Conservation (phyloP, 2,888 invertebrate species). For the Callyntrura guangdongensis region DNA sequence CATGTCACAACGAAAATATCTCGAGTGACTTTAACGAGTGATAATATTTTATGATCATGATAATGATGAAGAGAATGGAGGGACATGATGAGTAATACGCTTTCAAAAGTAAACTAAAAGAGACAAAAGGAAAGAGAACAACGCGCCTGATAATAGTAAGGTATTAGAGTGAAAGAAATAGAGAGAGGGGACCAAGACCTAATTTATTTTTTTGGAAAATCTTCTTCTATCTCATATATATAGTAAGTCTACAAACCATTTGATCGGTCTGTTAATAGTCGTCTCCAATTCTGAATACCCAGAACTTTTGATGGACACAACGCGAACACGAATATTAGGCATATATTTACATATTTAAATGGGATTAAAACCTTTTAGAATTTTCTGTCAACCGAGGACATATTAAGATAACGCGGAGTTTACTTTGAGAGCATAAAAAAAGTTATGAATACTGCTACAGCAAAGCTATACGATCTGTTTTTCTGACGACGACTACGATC, state of each 20-base stretch:
- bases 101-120: conserved; percentile 5
- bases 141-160: background rate
- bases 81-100: conserved; percentile 35
- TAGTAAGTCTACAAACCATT: background rate
- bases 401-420: background rate
- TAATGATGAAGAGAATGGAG: conserved; percentile 23
- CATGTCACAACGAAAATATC: conserved; percentile 3
- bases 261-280: background rate
- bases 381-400: background rate
- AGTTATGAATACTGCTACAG: background rate
- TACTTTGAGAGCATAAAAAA: background rate
- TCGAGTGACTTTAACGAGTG: background rate
- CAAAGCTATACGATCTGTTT: background rate
- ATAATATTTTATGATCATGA: conserved; percentile 37
- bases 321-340: background rate
- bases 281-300: background rate
- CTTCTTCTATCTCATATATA: background rate
- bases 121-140: background rate
- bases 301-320: background rate
- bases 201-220: conserved; percentile 22
- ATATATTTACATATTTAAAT: background rate
- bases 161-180: background rate
- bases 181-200: background rate
- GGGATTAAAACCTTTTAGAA: background rate
- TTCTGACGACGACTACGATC: conserved; percentile 29